Evolutionary conservation across 2,113 vertebrate genomes (phyloP).

Genomic region (Nibea albiflora): DNA sequence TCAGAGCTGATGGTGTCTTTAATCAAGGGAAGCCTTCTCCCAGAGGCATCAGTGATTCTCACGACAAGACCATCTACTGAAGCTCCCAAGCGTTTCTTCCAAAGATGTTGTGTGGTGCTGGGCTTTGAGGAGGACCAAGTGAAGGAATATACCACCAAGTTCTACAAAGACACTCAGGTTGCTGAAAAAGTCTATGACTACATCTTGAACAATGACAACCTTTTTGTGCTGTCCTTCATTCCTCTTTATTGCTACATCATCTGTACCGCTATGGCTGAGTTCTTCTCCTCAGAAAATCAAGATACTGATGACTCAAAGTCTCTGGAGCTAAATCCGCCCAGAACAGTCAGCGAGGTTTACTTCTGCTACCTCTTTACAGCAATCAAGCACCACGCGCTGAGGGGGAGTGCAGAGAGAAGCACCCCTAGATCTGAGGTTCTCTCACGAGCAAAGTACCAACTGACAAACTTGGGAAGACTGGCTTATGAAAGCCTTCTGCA

Average conservation of each 20-base stretch:
- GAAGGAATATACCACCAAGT: conserved; percentile 75
- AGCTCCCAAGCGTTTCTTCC: conserved; percentile 71
- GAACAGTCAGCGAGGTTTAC: conserved; percentile 81
- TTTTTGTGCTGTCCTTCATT: conserved; percentile 81
- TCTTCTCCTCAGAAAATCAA: conserved; percentile 60
- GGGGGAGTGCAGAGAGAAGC: conserved; percentile 42
- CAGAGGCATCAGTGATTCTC: conserved; percentile 73
- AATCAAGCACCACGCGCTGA: conserved; percentile 69
- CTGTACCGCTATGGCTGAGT: conserved; percentile 76
- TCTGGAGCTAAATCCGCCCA: conserved; percentile 73
- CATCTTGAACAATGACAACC: conserved; percentile 70
- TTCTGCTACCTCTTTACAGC: conserved; percentile 77
- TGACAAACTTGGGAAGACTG: conserved; percentile 73
- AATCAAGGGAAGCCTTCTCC: conserved; percentile 75
- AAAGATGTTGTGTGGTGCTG: conserved; percentile 76
- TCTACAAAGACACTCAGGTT: conserved; percentile 70
- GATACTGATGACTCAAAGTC: conserved; percentile 15
- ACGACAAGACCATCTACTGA: conserved; percentile 73
- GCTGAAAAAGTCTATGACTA: conserved; percentile 73
- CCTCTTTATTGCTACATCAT: conserved; percentile 83
- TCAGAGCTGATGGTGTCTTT: conserved; percentile 74
- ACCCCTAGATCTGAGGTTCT: conserved; percentile 62
- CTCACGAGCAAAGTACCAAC: conserved; percentile 58
- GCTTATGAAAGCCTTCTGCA: conserved; percentile 75
- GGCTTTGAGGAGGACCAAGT: conserved; percentile 80